Evolutionary conservation across 1,140 invertebrate genomes (phyloP), one percentile per base, ranked within the genome.

Genomic region (Paramacrobiotus metropolitanus): DNA sequence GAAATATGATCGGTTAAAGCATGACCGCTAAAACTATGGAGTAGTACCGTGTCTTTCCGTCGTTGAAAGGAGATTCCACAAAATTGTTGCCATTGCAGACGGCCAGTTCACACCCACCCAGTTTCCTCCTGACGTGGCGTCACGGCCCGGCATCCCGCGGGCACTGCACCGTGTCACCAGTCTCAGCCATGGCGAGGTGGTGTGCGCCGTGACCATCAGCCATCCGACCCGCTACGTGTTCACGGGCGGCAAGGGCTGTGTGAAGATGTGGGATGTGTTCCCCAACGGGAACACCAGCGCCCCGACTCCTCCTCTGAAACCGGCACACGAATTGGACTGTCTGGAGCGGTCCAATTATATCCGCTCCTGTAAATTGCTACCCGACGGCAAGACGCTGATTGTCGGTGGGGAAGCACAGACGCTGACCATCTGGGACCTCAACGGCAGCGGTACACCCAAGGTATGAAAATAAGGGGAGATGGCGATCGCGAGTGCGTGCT

Each of bases 181-280:
- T 2, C 73, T 97, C 65, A 84, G 82, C 64, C 93, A 97, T 71
- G 93, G 92, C 9, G 93, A 97, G 75, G 90, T 88, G 18, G 76
- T 97, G 76, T 81, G 93, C 82, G 72, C 93, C 77, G 75, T 96
- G 75, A 76, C 87, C 78, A 79, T 95, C 78, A 73, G 77, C 60
- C 87, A 86, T 74, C 84, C 86, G 40, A 88, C 86, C 62, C 83
- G 89, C 71, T 87, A 91, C 73, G 89, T 96, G 2, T 97, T 94
- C 74, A 97, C 93, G 18, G 93, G 93, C n/a, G 93, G 93, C 61
- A 96, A 96, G 69, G 91, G 93, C 55, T 95, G 90, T 75, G 92
- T 97, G 55, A 97, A 96, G 76, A 85, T 96, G 0, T 82, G 77
- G 77, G 76, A 77, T 63, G 64, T 72, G 34, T 40, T 31, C 4